Percentiles rank a stretch among this genome's conserved stretches.
These are phyloP conservation scores for Leptobrachium ailaonicum DNA, from an alignment of 2,113 vertebrate species.

Conservation along the genomic window DNA sequence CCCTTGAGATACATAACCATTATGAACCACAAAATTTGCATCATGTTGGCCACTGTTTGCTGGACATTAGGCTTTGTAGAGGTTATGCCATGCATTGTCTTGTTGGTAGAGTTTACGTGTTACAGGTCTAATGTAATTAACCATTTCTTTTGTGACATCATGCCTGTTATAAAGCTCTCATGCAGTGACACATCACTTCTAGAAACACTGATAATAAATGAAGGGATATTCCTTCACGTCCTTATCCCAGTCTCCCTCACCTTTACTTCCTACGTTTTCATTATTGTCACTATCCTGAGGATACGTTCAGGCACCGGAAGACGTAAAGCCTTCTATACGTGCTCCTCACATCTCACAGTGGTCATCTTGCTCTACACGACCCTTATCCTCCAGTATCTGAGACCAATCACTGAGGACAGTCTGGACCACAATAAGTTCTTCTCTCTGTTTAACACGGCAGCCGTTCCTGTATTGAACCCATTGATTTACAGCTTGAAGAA, in stretches of 20 bases:
- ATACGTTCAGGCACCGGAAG: slow-evolving; percentile 17
- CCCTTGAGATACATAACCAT: not conserved
- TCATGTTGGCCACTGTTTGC: no score
- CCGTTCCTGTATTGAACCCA: slow-evolving; percentile 34
- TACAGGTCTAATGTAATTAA: no score
- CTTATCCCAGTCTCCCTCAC: slow-evolving; percentile 15
- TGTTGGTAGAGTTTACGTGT: no score
- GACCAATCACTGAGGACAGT: slow-evolving; percentile 4
- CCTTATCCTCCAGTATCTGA: slow-evolving; percentile 24
- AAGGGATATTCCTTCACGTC: slow-evolving; percentile 5
- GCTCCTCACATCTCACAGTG: slow-evolving; percentile 45
- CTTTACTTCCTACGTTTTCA: slow-evolving; percentile 41
- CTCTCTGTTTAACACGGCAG: slow-evolving; percentile 39
- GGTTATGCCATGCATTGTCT: no score
- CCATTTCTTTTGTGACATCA: slow-evolving; percentile 49
- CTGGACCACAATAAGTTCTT: slow-evolving; percentile 13
- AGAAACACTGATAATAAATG: slow-evolving; percentile 20
- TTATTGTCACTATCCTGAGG: slow-evolving; percentile 42
- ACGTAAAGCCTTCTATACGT: slow-evolving; percentile 47
- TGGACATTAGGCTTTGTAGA: no score
- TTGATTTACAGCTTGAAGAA: slow-evolving; percentile 46
- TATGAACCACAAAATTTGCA: no score
- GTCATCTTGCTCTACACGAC: slow-evolving; percentile 36
- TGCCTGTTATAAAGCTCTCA: slow-evolving; percentile 37
- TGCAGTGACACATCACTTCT: slow-evolving; percentile 28